Base-by-base conservation (phyloP, 2,113 vertebrate species). In the Pterocles orientalis region DNA sequence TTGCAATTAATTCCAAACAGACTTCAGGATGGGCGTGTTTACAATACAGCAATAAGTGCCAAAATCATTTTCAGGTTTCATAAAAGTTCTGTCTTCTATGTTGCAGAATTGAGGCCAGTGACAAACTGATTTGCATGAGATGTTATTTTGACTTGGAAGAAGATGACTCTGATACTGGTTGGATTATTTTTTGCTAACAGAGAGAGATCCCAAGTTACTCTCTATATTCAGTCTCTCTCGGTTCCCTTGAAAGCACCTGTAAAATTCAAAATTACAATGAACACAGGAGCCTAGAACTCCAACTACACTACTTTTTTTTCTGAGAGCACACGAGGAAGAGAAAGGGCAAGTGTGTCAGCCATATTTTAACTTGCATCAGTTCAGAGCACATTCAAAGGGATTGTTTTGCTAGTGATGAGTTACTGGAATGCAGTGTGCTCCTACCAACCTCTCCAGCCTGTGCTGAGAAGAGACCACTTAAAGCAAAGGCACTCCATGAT, bases 161-260 rank as follows among this genome's bases (percentile, higher is more conserved):
- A 71, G 61, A 13, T 0, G 0, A 7, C 60, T 85, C 61, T 47
- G 31, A 39, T 36, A 43, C 2, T 8, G 5, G 9, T 3, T 24
- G 34, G 18, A 41, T 94, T 72, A 7, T 16, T 56, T 88, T 90
- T 78, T 61, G 56, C 51, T 60, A 91, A 75, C 6, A 62, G 34
- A 85, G 47, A 75, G 10, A 61, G 54, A 80, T 56, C 21, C 70
- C 54, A 56, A 34, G 50, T 36, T 88, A n/a, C 41, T 56, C 15
- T 68, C 48, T 68, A 4, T 29, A 36, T 31, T 47, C 54, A 73
- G 0, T 20, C 8, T 47, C 47, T 58, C 47, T 47, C 53, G 25
- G 48, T 12, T 78, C 57, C 41, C 28, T 76, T 79, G 39, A 51
- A 89, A 92, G 21, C 11, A 16, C 41, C 34, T 36, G 28, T 34